These are phyloP conservation scores for Lates japonicus DNA, from an alignment of 2,797 vertebrate species.

Conservation along the genomic window DNA sequence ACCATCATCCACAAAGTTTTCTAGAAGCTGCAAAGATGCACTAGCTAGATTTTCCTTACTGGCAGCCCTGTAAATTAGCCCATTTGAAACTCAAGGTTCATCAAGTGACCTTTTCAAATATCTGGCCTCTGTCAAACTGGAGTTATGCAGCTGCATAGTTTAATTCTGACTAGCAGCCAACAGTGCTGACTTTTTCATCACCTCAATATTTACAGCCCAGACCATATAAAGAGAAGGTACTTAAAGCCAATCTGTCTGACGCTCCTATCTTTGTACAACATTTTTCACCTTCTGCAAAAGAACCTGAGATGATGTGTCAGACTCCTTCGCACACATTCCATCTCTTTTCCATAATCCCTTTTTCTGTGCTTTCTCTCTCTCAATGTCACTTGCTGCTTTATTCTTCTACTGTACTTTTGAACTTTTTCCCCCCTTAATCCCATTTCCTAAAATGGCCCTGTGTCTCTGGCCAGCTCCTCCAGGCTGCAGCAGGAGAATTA, in stretches of 20 bases:
- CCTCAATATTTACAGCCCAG: constrained; percentile 63
- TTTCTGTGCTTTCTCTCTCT: constrained; percentile 40
- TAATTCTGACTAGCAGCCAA: constrained; percentile 63
- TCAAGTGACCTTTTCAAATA: constrained; percentile 73
- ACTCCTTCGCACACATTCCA: constrained; percentile 66
- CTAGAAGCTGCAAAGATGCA: constrained; percentile 32
- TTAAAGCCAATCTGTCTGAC: constrained; percentile 62
- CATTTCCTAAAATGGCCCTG: constrained; percentile 71
- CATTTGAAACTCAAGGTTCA: constrained; percentile 48
- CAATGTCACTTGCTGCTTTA: constrained; percentile 49
- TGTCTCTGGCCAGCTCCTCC: constrained; percentile 54
- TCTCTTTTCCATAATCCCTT: constrained; percentile 57
- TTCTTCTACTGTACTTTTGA: constrained; percentile 62
- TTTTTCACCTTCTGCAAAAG: constrained; percentile 62
- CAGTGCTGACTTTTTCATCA: constrained; percentile 70
- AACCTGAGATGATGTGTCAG: constrained; percentile 60
- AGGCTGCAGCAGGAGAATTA: constrained; percentile 57
- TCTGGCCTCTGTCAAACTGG: constrained; percentile 48
- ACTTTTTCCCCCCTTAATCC: constrained; percentile 73
- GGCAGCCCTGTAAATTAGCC: constrained; percentile 46
- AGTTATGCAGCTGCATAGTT: constrained; percentile 62
- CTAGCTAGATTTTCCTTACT: constrained; percentile 30
- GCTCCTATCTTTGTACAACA: constrained; percentile 49
- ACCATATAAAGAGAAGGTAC: constrained; percentile 44
- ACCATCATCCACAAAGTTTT: constrained; percentile 26